Base-by-base conservation (phyloP, 1,140 invertebrate genomes). In the Holotrichia oblita region DNA sequence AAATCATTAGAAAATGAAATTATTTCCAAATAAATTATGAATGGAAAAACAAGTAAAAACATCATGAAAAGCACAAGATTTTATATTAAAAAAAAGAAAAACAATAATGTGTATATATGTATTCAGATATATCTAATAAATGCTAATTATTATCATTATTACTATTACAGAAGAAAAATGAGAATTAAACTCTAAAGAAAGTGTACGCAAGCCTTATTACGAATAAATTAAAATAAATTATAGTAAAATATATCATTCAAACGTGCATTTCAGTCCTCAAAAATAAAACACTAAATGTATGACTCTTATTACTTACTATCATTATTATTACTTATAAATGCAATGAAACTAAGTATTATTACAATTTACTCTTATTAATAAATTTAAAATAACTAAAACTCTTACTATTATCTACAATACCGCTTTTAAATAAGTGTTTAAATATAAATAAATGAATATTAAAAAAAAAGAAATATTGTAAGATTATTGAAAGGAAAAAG, bases 61-160 rank as follows among this genome's bases (percentile, higher is more conserved):
- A 55, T 55, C 48, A 55, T n/a, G 6, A 55, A n/a, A 55, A 55
- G 48, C 48, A 55, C 48, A 55, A 55, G 48, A 55, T 55, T 55
- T 55, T 55, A 55, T 55, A 55, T 55, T 55, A 17, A 55, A 55
- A n/a, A n/a, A 55, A 69, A 69, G 17, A n/a, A 64, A 64, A 24
- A 69, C 20, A 69, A 69, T 69, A 69, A 69, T 69, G 22, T 69
- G 27, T 69, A 69, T 69, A 27, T 69, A 69, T 69, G 27, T 27
- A 69, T 22, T 34, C 48, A 55, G 48, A 55, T 27, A 9, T 69
- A 69, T 22, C 61, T 69, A 69, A 69, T 69, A 69, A 69, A 69
- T 27, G 27, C 27, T 69, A 69, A 69, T 69, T 69, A 69, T 17
- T 55, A 55, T 55, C 17, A 55, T 44, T 44, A 44, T 44, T 44